phyloP scores from a whole-genome alignment of 2,888 invertebrate species.

The Crossocerus cetratus region DNA sequence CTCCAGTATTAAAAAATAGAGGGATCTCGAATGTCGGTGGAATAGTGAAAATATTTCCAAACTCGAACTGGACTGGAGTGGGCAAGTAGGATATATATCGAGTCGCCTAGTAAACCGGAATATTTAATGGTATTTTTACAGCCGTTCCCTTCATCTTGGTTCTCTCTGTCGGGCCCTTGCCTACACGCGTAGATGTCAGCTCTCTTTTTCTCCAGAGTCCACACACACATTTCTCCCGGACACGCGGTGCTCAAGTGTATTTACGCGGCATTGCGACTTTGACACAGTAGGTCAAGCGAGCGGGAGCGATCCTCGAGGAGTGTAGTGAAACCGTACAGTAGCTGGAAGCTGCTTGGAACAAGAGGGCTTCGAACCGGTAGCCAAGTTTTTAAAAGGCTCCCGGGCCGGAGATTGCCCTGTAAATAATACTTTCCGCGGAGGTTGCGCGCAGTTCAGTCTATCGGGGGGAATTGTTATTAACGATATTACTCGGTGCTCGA shows the following conservation, averaged over 20 bases:
- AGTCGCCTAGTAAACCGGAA: constrained; percentile 38
- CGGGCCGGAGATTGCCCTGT: background rate
- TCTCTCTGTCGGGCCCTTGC: constrained; percentile 11
- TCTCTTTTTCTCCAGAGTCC: constrained; percentile 23
- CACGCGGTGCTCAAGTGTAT: constrained; percentile 19
- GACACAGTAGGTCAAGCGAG: background rate
- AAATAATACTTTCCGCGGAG: constrained; percentile 1
- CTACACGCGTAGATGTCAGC: constrained; percentile 30
- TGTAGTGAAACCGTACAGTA: background rate
- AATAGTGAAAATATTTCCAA: constrained; percentile 24
- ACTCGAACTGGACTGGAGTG: constrained; percentile 11
- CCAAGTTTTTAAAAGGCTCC: constrained; percentile 1
- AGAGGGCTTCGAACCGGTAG: background rate
- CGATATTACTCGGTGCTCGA: background rate
- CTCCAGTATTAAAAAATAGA: too few relatives aligned
- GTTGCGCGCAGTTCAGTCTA: background rate
- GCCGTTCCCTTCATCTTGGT: constrained; percentile 1
- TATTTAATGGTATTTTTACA: constrained; percentile 51
- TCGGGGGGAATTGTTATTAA: background rate
- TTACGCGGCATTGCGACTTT: constrained; percentile 32
- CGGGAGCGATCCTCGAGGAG: background rate
- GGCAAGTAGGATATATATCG: constrained; percentile 26
- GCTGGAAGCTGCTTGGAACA: background rate
- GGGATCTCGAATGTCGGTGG: constrained; percentile 7
- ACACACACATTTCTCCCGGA: constrained; percentile 6